These are phyloP conservation scores for Drosophila bocki DNA, from an alignment of 1,140 invertebrate species.

Conservation along the genomic window DNA sequence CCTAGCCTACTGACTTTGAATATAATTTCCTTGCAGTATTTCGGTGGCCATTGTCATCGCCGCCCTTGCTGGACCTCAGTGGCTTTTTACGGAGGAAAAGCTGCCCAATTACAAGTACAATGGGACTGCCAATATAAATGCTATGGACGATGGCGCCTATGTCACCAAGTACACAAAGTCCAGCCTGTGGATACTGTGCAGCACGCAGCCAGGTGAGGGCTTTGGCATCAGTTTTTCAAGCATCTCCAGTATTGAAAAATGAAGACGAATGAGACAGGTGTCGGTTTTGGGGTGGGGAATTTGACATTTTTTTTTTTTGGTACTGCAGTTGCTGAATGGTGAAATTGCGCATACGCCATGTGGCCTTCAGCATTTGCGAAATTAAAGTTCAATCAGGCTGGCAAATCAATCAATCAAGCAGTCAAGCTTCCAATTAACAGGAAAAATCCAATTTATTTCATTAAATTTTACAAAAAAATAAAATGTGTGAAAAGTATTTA, in stretches of 20 bases:
- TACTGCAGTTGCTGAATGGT: not conserved
- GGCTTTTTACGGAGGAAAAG: conserved; percentile 84
- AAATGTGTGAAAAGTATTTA: not conserved
- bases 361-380: conserved; percentile 5
- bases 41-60: conserved; percentile 84
- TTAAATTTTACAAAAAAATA: not conserved
- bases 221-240: not conserved
- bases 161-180: conserved; percentile 83
- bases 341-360: conserved; percentile 2
- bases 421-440: conserved; percentile 27
- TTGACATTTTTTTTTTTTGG: not conserved
- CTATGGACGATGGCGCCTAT: conserved; percentile 78
- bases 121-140: conserved; percentile 82
- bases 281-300: not conserved
- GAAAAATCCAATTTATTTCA: not conserved
- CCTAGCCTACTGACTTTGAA: not conserved
- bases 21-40: conserved; percentile 58
- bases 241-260: not conserved
- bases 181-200: conserved; percentile 83
- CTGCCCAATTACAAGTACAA: conserved; percentile 79
- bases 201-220: conserved; percentile 72
- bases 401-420: conserved; percentile 16
- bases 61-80: conserved; percentile 81
- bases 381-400: conserved; percentile 16
- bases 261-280: conserved; percentile 13